These are phyloP conservation scores for Liolophura sinensis DNA, from an alignment of 1,140 invertebrate species.

Conservation along the genomic window DNA sequence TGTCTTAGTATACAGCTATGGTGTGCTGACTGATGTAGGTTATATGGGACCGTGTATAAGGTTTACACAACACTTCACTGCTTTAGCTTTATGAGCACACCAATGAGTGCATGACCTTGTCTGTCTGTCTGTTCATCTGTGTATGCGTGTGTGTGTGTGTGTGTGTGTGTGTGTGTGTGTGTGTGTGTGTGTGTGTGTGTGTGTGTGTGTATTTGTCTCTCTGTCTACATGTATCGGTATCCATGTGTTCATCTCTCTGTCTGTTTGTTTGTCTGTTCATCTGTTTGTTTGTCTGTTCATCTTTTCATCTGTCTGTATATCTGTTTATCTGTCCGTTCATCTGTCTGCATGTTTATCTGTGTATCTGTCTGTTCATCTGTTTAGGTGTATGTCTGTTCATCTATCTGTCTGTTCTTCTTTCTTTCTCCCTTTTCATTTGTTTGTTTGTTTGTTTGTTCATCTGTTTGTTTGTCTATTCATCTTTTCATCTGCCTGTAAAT, in stretches of 20 bases:
- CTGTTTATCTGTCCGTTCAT: conserved; percentile 1
- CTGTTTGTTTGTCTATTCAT: conserved; percentile 6
- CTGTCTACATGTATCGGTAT: conserved; percentile 1
- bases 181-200: not conserved
- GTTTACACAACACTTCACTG: no score
- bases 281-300: conserved; percentile 2
- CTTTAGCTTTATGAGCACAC: no score
- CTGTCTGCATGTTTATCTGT: conserved; percentile 8
- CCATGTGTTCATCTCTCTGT: not conserved
- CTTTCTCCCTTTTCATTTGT: not conserved
- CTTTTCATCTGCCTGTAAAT: not conserved
- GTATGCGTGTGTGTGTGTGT: not conserved
- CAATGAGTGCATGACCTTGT: not conserved
- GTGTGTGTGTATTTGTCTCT: conserved; percentile 1
- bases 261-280: conserved; percentile 3
- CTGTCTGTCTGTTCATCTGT: conserved; percentile 2
- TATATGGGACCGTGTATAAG: no score
- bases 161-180: conserved; percentile 4
- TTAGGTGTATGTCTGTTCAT: not conserved
- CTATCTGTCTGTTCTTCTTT: not conserved
- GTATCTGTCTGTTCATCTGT: not conserved
- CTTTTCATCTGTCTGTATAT: conserved; percentile 3
- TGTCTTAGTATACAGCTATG: no score
- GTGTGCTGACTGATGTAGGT: no score
- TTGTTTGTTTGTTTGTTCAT: not conserved